These are phyloP conservation scores for Coregonus ussuriensis DNA, from an alignment of 2,797 vertebrate species.

Conservation along the genomic window DNA sequence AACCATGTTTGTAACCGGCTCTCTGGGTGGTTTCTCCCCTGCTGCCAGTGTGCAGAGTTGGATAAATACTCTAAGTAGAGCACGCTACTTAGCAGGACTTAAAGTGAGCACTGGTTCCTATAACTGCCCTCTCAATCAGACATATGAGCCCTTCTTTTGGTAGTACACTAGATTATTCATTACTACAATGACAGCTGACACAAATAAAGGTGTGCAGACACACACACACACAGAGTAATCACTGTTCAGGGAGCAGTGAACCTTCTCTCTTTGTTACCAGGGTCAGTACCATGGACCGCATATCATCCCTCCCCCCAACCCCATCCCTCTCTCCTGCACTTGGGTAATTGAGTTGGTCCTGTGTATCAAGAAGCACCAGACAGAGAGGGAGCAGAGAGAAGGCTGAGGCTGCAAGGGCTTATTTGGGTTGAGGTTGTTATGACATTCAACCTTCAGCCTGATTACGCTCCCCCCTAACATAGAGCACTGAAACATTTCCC, in stretches of 20 bases:
- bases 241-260: neutral
- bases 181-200: neutral
- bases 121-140: neutral
- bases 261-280: neutral
- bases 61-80: neutral
- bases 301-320: too few species aligned
- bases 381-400: too few species aligned
- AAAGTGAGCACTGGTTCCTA: neutral
- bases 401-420: too few species aligned
- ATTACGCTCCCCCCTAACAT: too few species aligned
- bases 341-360: too few species aligned
- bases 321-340: too few species aligned
- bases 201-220: neutral
- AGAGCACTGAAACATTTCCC: too few species aligned
- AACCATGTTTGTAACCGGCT: neutral
- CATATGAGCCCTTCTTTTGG: neutral
- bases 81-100: neutral
- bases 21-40: neutral
- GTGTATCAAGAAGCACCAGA: too few species aligned
- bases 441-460: too few species aligned
- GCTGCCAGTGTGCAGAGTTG: neutral
- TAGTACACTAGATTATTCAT: neutral
- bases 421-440: too few species aligned
- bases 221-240: constrained; percentile 8
- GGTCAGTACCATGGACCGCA: neutral